Conservation (phyloP, 1,140 invertebrate species). For the Druon quercuslanigerum region DNA sequence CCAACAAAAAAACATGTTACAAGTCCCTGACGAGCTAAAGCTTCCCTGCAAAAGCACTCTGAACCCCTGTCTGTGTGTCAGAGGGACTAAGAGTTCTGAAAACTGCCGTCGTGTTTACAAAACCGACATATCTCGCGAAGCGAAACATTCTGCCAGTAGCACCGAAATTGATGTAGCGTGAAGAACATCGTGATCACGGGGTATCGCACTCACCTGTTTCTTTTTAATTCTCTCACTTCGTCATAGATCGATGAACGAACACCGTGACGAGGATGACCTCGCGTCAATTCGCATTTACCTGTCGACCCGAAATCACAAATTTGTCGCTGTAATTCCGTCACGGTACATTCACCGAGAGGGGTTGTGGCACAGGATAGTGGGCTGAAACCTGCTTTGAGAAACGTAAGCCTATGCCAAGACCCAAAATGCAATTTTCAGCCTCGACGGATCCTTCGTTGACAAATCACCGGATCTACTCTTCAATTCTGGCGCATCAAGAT, state of each 20-base stretch:
- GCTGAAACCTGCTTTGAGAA: constrained; percentile 15
- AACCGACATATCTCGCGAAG: constrained; percentile 28
- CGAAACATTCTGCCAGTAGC: constrained; percentile 21
- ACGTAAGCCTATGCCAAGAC: constrained; percentile 29
- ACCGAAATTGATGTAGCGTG: constrained; percentile 26
- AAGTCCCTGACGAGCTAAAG: constrained; percentile 8
- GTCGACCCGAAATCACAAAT: constrained; percentile 22
- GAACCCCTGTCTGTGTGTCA: not conserved
- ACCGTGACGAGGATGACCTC: constrained; percentile 12
- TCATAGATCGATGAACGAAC: constrained; percentile 26
- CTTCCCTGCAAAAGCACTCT: constrained; percentile 11
- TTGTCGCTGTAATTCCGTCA: constrained; percentile 14
- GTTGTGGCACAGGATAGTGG: constrained; percentile 14
- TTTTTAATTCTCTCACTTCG: constrained; percentile 22
- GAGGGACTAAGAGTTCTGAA: constrained; percentile 19
- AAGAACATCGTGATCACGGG: constrained; percentile 17
- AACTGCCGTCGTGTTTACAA: constrained; percentile 27
- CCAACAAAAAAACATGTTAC: not conserved
- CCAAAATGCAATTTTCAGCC: constrained; percentile 46
- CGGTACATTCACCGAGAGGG: constrained; percentile 18
- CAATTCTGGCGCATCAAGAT: no score
- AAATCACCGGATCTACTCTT: not conserved
- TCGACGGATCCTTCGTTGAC: constrained; percentile 13
- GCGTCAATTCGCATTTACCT: constrained; percentile 25
- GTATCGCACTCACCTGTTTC: constrained; percentile 2